phyloP scores from a whole-genome alignment of 2,797 vertebrate genomes.

The Hemibagrus guttatus region DNA sequence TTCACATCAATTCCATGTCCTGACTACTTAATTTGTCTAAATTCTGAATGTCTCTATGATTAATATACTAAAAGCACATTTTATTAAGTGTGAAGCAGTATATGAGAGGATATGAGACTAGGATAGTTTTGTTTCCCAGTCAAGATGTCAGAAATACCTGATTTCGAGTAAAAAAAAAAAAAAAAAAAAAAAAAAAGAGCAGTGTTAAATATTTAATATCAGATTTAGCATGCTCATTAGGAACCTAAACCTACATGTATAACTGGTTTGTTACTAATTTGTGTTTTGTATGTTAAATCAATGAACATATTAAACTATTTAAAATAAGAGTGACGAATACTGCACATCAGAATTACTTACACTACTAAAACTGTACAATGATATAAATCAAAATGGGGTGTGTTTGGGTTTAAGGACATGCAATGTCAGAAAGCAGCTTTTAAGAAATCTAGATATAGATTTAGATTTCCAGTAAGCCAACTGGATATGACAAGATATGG shows the following conservation, averaged over 20 bases:
- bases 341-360: too few species aligned
- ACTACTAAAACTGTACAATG: background rate
- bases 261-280: background rate
- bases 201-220: background rate
- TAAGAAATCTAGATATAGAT: background rate
- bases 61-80: background rate
- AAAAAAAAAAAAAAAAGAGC: too few species aligned
- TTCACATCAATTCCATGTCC: background rate
- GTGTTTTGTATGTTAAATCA: background rate
- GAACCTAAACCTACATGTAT: background rate
- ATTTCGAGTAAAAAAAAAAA: background rate
- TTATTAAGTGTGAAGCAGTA: background rate
- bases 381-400: background rate
- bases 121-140: background rate
- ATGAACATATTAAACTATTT: background rate
- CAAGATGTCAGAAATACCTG: background rate
- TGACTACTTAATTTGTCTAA: background rate
- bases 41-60: background rate
- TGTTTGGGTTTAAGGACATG: background rate
- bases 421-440: background rate
- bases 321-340: background rate
- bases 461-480: background rate
- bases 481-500: background rate
- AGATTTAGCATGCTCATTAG: background rate
- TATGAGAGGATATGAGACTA: background rate